Percentiles rank a stretch among this genome's conserved stretches.
phyloP scores from a whole-genome alignment of 1,140 invertebrate species.

The Oreohelix idahoensis region DNA sequence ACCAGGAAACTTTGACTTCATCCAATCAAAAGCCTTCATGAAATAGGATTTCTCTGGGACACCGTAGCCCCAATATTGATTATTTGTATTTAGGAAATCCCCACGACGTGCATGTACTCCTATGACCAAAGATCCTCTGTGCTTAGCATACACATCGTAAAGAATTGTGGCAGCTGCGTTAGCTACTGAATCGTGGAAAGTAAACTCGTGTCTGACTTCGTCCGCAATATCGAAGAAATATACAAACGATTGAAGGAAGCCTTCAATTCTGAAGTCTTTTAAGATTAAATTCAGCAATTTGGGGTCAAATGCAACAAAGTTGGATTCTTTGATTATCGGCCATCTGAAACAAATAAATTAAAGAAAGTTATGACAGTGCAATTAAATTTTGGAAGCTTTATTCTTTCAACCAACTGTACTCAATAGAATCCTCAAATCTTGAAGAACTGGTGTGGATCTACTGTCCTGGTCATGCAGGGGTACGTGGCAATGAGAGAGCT shows the following conservation, averaged over 20 bases:
- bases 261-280: constrained; percentile 16
- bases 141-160: background rate
- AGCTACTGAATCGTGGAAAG: background rate
- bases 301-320: constrained; percentile 17
- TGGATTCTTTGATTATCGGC: background rate
- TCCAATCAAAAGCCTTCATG: constrained; percentile 41
- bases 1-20: constrained; percentile 27
- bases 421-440: background rate
- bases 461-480: no score
- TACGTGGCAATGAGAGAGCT: no score
- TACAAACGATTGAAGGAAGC: constrained; percentile 45
- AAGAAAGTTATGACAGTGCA: no score
- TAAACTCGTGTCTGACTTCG: constrained; percentile 19
- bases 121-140: constrained; percentile 7
- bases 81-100: constrained; percentile 18
- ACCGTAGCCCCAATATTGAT: constrained; percentile 8
- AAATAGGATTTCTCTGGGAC: no score
- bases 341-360: background rate
- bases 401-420: background rate
- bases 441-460: no score
- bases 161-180: constrained; percentile 10
- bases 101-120: constrained; percentile 44
- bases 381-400: background rate
- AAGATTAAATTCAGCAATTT: background rate
- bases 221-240: constrained; percentile 44